phyloP scores from a whole-genome alignment of 2,113 vertebrate species.

The Bungarus multicinctus region DNA sequence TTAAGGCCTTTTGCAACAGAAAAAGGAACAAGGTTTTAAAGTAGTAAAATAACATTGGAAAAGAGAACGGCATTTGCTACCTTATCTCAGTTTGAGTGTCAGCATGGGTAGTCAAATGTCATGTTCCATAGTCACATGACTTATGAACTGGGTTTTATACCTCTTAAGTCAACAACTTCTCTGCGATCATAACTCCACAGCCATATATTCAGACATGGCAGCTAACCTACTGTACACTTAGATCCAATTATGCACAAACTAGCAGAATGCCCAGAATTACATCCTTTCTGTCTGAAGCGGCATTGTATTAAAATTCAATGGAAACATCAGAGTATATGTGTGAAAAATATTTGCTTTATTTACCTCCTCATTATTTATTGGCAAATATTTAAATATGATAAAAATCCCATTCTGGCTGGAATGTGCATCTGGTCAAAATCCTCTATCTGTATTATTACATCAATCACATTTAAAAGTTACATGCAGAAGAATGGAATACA shows the following conservation, averaged over 20 bases:
- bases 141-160: neutral
- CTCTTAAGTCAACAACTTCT: neutral
- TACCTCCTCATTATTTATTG: neutral
- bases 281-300: neutral
- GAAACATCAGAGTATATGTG: neutral
- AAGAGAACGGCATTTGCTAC: neutral
- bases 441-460: neutral
- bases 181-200: neutral
- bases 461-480: neutral
- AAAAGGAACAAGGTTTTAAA: neutral
- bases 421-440: neutral
- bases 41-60: neutral
- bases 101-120: neutral
- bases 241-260: neutral
- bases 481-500: neutral
- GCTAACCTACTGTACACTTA: neutral
- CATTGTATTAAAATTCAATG: neutral
- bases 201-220: neutral
- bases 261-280: neutral
- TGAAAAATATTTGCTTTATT: neutral
- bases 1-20: neutral
- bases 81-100: neutral
- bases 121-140: neutral
- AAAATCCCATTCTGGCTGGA: neutral
- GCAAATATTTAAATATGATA: neutral